Base-by-base conservation (phyloP, 2,113 vertebrate species). In the Lonchura striata region DNA sequence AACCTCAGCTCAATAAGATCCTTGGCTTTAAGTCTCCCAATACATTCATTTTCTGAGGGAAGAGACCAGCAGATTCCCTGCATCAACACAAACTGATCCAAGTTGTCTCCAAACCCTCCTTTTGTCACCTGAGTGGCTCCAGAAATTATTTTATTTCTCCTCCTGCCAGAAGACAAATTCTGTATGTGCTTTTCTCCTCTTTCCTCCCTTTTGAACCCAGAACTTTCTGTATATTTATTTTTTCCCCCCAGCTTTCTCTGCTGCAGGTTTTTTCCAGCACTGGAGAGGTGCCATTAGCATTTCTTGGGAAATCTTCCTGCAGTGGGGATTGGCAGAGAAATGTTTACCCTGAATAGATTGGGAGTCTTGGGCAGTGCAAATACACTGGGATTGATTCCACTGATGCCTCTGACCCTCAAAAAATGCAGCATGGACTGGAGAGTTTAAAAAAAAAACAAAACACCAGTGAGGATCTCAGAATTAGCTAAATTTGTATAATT, bases 321-420 rank as follows among this genome's bases (percentile, higher is more conserved):
- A 28, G 50, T 30, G 47, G 78, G 82, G 82, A 88, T 46, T 78
- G 95, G 93, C 84, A 96, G 93, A 64, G 79, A 83, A 83, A 86
- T 95, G 95, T 97, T 96, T 95, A 87, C 93, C 75, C 75, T 95
- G 92, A 69, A 95, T 88, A 86, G 91, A 97, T 95, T 91, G 87
- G 71, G 79, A 90, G 60, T 21, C 21, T 10, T 5, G 59, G 79
- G 50, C 90, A 93, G 79, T 80, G 92, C 85, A 97, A 96, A 95
- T 77, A 92, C 64, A 15, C 33, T 78, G 82, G 75, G 76, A 96
- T 85, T 95, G 93, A 91, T 95, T 90, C 75, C 79, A 42, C 28
- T 0, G 4, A 31, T 69, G 44, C 39, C 57, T 82, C 78, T 69
- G 82, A 50, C 39, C 33, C 68, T 93, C 68, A 66, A 80, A 82